Percentiles rank a stretch among this genome's conserved stretches.
phyloP scores from a whole-genome alignment of 2,888 invertebrate species.

The Bombyx huttoni region DNA sequence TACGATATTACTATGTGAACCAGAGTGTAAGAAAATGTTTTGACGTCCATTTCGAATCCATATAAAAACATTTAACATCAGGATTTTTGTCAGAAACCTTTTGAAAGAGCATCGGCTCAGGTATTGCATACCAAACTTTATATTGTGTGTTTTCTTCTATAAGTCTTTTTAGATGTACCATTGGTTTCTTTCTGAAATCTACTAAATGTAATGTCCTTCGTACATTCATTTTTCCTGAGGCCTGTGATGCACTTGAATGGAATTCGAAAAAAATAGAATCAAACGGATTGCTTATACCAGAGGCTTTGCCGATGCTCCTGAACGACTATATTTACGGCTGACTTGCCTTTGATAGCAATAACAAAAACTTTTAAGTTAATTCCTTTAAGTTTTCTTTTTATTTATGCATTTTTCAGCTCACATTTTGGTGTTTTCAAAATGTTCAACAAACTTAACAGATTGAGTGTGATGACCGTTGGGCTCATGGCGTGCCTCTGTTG shows the following conservation, averaged over 20 bases:
- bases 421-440: conserved; percentile 18
- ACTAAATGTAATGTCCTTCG: no score
- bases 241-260: no score
- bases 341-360: no score
- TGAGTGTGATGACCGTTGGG: conserved; percentile 19
- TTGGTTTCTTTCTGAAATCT: no score
- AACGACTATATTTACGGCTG: no score
- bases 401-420: conserved; percentile 1
- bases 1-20: conserved; percentile 38
- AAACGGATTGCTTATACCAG: no score
- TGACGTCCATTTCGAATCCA: conserved; percentile 42
- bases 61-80: conserved; percentile 39
- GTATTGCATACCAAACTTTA: conserved; percentile 6
- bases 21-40: conserved; percentile 40
- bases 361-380: no score
- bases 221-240: no score
- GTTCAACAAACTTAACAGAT: conserved; percentile 10
- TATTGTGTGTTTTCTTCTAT: no score
- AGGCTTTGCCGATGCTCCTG: no score
- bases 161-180: no score
- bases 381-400: not conserved
- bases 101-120: conserved; percentile 22
- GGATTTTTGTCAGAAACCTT: conserved; percentile 24
- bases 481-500: conserved; percentile 24
- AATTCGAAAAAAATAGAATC: no score